Conservation (phyloP, 2,797 vertebrate genomes). For the Dermochelys coriacea region DNA sequence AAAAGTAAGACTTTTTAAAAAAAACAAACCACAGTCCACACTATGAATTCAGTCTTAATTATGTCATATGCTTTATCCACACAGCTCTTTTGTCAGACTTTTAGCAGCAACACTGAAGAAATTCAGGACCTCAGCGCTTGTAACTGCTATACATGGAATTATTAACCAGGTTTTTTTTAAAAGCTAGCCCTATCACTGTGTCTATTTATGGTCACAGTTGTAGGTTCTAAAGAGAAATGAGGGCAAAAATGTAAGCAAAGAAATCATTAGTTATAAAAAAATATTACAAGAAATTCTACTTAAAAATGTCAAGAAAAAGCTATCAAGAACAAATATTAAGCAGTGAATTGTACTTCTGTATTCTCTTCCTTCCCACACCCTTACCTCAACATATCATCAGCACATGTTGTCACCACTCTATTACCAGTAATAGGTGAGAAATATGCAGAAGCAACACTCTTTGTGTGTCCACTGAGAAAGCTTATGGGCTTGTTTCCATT, state of each 20-base stretch:
- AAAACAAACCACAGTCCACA: background rate
- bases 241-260: background rate
- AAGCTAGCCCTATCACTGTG: background rate
- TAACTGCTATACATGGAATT: background rate
- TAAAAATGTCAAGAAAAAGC: background rate
- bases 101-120: background rate
- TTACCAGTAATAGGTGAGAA: constrained; percentile 91
- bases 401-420: constrained; percentile 87
- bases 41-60: background rate
- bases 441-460: constrained; percentile 85
- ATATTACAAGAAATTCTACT: background rate
- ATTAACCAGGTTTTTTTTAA: background rate
- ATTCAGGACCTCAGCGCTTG: background rate
- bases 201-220: background rate
- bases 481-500: constrained; percentile 75
- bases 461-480: constrained; percentile 80
- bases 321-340: background rate
- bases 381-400: constrained; percentile 88
- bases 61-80: background rate
- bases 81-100: background rate
- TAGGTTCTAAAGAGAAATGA: background rate
- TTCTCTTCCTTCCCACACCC: background rate
- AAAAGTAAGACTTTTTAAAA: background rate
- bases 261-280: background rate
- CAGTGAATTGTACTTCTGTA: fast-evolving